Conservation (phyloP, 2,113 vertebrate genomes). For the Typhlomys cinereus region DNA sequence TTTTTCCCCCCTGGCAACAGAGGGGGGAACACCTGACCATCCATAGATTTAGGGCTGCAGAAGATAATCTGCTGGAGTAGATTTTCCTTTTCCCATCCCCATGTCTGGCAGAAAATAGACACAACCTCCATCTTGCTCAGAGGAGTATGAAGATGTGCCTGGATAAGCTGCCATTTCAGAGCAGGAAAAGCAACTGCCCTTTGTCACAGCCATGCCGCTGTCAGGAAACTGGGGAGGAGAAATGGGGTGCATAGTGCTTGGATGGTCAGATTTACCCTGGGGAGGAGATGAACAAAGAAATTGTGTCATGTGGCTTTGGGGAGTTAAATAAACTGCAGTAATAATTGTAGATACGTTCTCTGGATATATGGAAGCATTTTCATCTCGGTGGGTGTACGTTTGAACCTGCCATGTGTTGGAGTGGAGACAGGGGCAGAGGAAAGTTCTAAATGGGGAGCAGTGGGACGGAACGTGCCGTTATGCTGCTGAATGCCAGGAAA, state of each 20-base stretch:
- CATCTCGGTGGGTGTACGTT: accelerated
- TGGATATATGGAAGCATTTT: background rate
- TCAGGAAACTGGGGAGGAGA: background rate
- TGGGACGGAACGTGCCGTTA: background rate
- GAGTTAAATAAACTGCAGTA: conserved; percentile 2
- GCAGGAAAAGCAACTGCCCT: background rate
- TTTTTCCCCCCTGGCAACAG: background rate
- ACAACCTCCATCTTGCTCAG: background rate
- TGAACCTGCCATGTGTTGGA: background rate
- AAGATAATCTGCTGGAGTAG: background rate
- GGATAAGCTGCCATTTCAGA: background rate
- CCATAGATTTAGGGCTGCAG: background rate
- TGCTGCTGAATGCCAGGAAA: conserved; percentile 23
- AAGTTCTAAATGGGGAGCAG: background rate
- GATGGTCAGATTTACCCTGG: background rate
- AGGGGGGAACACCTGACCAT: background rate
- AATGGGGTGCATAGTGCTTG: background rate
- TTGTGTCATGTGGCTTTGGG: background rate
- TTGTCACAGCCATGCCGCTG: background rate
- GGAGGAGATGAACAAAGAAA: background rate
- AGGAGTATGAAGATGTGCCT: background rate
- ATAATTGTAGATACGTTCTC: background rate
- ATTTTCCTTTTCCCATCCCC: background rate
- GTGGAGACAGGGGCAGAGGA: background rate
- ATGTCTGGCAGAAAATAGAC: background rate